Percentiles rank a stretch among this genome's conserved stretches.
phyloP scores from a whole-genome alignment of 2,113 vertebrate species.

The Bubo scandiacus region DNA sequence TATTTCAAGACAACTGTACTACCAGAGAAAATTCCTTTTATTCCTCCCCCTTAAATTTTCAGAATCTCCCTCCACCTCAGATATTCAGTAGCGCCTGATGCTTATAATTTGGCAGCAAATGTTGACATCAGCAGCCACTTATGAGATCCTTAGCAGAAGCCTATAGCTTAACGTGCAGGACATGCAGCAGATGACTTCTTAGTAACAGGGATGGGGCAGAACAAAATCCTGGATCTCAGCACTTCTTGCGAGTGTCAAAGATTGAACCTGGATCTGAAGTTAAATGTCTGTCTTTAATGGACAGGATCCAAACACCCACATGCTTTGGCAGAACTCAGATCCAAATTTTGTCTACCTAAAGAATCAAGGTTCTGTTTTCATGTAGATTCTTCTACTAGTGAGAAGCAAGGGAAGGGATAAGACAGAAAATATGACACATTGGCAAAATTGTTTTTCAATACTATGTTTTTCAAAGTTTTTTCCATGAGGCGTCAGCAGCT shows the following conservation, averaged over 20 bases:
- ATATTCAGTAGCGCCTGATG: not conserved
- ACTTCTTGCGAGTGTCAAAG: not conserved
- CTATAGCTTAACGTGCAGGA: not conserved
- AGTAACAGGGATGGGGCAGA: not conserved
- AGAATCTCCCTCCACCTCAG: not conserved
- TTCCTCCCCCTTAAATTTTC: not conserved
- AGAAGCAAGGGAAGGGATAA: conserved; percentile 24
- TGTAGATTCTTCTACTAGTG: not conserved
- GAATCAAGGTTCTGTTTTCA: conserved; percentile 46
- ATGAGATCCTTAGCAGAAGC: not conserved
- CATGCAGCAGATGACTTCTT: not conserved
- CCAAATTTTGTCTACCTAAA: conserved; percentile 50
- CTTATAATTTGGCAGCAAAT: not conserved
- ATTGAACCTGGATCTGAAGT: conserved; percentile 24
- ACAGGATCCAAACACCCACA: conserved; percentile 35
- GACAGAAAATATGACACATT: conserved; percentile 60
- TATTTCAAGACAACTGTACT: conserved; percentile 32
- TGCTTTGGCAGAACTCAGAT: conserved; percentile 35
- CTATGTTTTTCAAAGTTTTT: conserved; percentile 57
- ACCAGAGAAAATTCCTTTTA: conserved; percentile 23
- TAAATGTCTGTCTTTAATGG: conserved; percentile 27
- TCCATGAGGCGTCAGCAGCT: conserved; percentile 49
- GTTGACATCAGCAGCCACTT: not conserved
- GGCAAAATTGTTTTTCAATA: conserved; percentile 61
- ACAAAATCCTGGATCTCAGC: conserved; percentile 16